Evolutionary conservation across 1,140 invertebrate species (phyloP), one percentile per base, ranked within the genome.

Genomic region (Diachasmimorpha longicaudata): DNA sequence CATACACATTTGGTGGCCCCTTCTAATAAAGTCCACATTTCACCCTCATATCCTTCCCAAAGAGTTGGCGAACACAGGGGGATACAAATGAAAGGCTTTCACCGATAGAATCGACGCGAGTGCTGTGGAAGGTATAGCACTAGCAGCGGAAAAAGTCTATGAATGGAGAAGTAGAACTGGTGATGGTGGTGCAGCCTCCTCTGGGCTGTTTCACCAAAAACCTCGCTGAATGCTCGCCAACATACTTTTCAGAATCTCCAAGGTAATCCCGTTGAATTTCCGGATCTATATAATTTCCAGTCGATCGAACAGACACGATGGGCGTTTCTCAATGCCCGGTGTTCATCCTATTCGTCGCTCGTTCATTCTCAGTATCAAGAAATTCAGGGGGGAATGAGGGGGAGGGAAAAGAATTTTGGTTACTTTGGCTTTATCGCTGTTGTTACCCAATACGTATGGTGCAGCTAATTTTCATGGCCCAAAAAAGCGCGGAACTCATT

Each of bases 201-300:
- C 9, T 6, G 23, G 19, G 58, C 58, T 23, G 58, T 63, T 63
- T 31, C 23, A 58, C 58, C 58, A 23, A 39, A 39, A 68, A 68
- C 39, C 69, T 11, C 39, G 21, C 19, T 58, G 74, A 75, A 75
- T 75, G 21, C 74, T 11, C 48, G 39, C 67, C 31, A 68, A 75
- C 42, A 31, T 75, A 75, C 74, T 70, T 75, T 70, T 68, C 46
- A 75, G 74, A 75, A 70, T 58, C 74, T 75, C 66, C 23, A 70
- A 69, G 67, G 74, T 67, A 75, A 75, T 75, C 67, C 63, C 67
- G 46, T 39, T 70, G 74, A 75, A 75, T 75, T 75, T 75, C 67
- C 74, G 67, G 67, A 75, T 75, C 74, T 75, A 75, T 75, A 75
- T 75, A 75, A 75, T 75, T 75, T 75, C 74, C 74, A 75, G 74